A percentile compares a stretch with the other conserved stretches of the same genome.
Evolutionary conservation across 2,113 vertebrate species (phyloP).

Genomic region (Oryzias woworae): DNA sequence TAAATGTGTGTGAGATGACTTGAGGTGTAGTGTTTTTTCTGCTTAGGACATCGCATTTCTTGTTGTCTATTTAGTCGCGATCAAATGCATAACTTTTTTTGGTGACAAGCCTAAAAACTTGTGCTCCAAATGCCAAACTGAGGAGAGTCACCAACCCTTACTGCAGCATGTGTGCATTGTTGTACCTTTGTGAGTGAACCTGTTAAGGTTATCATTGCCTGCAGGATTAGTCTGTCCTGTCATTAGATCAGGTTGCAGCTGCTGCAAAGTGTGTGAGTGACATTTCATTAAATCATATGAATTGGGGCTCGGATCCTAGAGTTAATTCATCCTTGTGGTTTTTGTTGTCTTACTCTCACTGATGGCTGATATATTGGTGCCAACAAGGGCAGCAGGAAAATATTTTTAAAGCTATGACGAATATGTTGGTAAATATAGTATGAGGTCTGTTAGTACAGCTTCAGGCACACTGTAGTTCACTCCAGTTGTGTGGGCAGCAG

Average conservation of each 20-base stretch:
- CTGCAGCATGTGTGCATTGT: neutral
- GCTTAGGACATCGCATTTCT: neutral
- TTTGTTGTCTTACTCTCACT: neutral
- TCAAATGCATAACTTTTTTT: neutral
- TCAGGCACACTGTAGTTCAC: neutral
- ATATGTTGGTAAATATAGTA: neutral
- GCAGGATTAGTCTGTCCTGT: conserved; percentile 3
- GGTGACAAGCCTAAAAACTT: neutral
- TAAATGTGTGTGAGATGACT: neutral
- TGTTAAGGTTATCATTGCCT: neutral
- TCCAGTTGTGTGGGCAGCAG: neutral
- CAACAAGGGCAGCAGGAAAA: neutral
- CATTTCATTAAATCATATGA: neutral
- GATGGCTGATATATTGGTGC: neutral
- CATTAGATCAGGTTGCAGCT: neutral
- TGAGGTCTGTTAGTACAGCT: neutral
- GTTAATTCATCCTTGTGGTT: neutral
- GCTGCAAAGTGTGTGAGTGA: neutral
- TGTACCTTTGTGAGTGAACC: neutral
- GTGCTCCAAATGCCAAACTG: too few species aligned
- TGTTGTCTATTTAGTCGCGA: neutral
- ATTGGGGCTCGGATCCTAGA: neutral
- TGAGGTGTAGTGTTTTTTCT: neutral
- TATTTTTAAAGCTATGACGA: neutral
- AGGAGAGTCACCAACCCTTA: neutral